Conservation (phyloP, 2,113 vertebrate species). For the Drymodes brunneopygia region DNA sequence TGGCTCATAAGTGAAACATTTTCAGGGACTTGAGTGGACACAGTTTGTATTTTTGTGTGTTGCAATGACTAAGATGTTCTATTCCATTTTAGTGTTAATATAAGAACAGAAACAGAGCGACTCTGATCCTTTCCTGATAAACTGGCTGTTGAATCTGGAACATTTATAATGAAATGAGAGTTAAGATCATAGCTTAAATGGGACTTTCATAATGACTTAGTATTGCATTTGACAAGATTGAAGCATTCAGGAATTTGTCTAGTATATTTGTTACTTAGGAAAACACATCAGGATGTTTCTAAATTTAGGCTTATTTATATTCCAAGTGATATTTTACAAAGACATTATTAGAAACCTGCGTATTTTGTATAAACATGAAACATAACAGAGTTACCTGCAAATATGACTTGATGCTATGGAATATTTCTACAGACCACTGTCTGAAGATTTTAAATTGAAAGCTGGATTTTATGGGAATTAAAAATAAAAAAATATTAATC, state of each 20-base stretch:
- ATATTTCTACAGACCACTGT: background rate
- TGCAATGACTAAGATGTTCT: background rate
- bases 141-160: background rate
- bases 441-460: background rate
- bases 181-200: background rate
- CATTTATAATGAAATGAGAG: background rate
- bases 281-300: background rate
- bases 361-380: background rate
- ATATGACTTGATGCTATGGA: background rate
- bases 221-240: background rate
- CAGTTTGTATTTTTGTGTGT: background rate
- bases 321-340: background rate
- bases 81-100: background rate
- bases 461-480: background rate
- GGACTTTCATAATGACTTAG: background rate
- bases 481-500: background rate
- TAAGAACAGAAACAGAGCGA: background rate
- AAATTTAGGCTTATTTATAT: background rate
- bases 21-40: background rate
- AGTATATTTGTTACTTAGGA: background rate
- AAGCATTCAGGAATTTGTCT: background rate
- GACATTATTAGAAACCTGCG: background rate
- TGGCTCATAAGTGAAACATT: fast-evolving
- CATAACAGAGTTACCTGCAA: background rate
- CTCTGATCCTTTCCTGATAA: background rate